Base-by-base conservation (phyloP, 2,888 invertebrate genomes). In the Trissoscelio sp. region DNA sequence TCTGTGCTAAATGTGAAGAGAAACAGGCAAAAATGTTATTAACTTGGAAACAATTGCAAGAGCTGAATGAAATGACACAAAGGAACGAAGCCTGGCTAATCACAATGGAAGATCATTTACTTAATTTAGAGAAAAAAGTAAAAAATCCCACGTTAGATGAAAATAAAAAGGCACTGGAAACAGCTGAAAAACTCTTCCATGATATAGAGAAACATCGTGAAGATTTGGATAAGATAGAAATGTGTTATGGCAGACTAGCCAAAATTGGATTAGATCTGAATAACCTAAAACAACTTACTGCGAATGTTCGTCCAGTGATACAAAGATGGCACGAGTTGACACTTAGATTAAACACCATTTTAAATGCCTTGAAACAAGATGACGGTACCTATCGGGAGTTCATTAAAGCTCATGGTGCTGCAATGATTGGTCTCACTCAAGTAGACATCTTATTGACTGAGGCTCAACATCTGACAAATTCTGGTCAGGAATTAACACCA, bases 371-470 rank as follows among this genome's bases (percentile, higher is more conserved):
- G 0, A 92, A 93, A 83, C 92, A 92, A 72, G 94, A 94, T 70
- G 92, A 93, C 46, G 94, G 94, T 79, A 92, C 93, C 0, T 95
- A 94, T 85, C 92, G 94, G 0, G 95, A 95, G 85, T 96, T 96
- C 86, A 93, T 94, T 11, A 93, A 94, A 1, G 95, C 95, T 11
- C 96, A 96, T 77, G 94, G 95, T 3, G 93, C 93, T 28, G 95
- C 96, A 0, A 93, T 96, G 2, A 93, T 96, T 9, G 94, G 94
- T 1, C 90, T 97, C 18, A 95, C 95, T 0, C 94, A 94, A 85
- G 93, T 96, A 0, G 96, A 96, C 85, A 95, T 95, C 0, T 92
- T 94, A 37, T 91, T 97, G 12, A 96, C 96, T 0, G 93, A 96
- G 72, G 91, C 95, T 2, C 93, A 96, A 85, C 94, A 94, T 85